Conservation (phyloP, 2,113 vertebrate species). For the Pseudopipra pipra region DNA sequence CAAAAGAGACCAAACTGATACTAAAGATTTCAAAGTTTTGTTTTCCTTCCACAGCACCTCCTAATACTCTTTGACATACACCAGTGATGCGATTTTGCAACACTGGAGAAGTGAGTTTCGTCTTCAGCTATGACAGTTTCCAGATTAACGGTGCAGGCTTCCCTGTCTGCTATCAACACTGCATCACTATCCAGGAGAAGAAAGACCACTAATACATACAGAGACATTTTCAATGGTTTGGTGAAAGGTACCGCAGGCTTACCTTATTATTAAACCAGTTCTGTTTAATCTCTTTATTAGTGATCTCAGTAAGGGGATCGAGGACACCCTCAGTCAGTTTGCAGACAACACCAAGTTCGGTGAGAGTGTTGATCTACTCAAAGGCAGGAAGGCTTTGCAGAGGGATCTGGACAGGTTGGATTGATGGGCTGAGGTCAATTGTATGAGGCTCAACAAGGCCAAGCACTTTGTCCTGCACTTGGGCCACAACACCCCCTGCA, state of each 20-base stretch:
- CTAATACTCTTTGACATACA: neutral
- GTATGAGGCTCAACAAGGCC: neutral
- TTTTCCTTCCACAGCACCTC: neutral
- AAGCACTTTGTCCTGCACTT: neutral
- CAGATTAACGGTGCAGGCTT: neutral
- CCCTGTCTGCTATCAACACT: neutral
- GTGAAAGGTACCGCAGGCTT: neutral
- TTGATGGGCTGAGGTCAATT: rapidly evolving
- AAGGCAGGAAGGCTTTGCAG: neutral
- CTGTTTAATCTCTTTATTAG: neutral
- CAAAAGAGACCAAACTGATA: neutral
- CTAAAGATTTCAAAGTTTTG: neutral
- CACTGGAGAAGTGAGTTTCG: neutral
- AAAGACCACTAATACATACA: neutral
- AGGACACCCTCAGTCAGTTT: neutral
- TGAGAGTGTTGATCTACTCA: neutral
- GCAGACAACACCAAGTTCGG: neutral
- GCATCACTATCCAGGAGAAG: neutral
- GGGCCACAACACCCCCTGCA: neutral
- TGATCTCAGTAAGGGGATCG: neutral
- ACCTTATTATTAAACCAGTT: neutral
- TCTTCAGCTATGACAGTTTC: neutral
- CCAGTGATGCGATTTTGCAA: neutral
- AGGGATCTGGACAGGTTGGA: neutral
- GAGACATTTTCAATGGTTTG: neutral